Percentiles rank a stretch among this genome's conserved stretches.
Conservation (phyloP, 2,113 vertebrate genomes). For the Notechis scutatus region DNA sequence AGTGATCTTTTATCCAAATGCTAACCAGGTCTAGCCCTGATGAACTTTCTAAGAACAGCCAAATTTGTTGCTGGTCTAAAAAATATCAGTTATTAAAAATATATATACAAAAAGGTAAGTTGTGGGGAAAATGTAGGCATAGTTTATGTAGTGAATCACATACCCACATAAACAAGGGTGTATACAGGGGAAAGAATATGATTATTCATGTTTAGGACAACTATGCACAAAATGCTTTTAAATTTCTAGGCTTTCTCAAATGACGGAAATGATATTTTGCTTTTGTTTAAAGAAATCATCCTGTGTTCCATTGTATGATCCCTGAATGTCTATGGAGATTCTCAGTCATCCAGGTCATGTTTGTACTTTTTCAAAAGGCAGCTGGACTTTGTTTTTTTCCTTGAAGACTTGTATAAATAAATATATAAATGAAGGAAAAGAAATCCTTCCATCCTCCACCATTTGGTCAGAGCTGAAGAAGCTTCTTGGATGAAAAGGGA, state of each 20-base stretch:
- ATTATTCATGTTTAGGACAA: background rate
- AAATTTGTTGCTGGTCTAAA: background rate
- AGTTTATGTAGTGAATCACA: background rate
- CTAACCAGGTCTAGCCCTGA: background rate
- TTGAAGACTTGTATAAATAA: too few species aligned
- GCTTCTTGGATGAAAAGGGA: too few species aligned
- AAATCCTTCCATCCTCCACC: too few species aligned
- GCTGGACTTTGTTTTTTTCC: too few species aligned
- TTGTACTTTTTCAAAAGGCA: too few species aligned
- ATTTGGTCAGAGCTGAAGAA: too few species aligned
- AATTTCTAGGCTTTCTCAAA: background rate
- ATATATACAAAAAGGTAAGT: background rate
- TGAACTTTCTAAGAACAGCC: background rate
- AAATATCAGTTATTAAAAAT: background rate
- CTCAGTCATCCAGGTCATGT: too few species aligned
- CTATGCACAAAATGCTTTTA: background rate
- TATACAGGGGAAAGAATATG: background rate
- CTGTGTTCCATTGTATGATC: background rate
- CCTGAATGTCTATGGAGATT: background rate
- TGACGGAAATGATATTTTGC: background rate
- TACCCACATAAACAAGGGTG: background rate
- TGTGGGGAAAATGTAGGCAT: background rate
- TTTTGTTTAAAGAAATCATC: background rate
- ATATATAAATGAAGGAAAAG: too few species aligned
- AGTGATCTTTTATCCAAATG: background rate